Conservation (phyloP, 2,113 vertebrate species). For the Rhodinocichla rosea region DNA sequence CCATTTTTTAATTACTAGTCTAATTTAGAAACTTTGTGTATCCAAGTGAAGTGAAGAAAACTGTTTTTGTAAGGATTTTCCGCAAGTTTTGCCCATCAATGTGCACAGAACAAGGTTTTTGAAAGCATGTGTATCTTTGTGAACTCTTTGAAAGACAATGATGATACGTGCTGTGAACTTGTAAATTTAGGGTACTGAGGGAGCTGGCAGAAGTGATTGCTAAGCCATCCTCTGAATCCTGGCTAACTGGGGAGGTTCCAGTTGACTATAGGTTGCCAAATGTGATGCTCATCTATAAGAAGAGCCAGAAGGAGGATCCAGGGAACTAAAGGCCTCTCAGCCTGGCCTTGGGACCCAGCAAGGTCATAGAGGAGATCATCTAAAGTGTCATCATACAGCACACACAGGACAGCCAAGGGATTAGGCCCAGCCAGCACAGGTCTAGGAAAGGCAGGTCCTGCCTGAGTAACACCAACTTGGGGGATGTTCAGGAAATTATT, state of each 20-base stretch:
- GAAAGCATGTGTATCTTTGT: not conserved
- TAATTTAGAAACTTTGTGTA: not conserved
- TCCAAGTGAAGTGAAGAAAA: not conserved
- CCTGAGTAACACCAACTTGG: not conserved
- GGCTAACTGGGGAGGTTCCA: not conserved
- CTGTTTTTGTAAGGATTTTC: not conserved
- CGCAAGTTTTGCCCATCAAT: not conserved
- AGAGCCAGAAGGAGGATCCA: not conserved
- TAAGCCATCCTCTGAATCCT: not conserved
- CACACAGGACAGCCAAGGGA: not conserved
- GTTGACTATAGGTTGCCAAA: not conserved
- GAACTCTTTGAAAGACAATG: not conserved
- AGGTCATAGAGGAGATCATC: not conserved
- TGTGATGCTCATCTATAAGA: accelerated
- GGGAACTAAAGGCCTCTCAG: not conserved
- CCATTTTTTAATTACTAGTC: not conserved
- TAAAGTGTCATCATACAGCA: not conserved
- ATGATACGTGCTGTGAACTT: not conserved
- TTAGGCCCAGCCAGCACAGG: too few species aligned
- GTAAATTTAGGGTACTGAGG: not conserved
- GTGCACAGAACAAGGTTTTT: not conserved
- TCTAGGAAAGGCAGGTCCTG: not conserved
- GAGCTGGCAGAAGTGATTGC: not conserved
- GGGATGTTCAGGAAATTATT: not conserved
- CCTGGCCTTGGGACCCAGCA: not conserved